phyloP scores from a whole-genome alignment of 2,888 invertebrate genomes.

The Phalangium opilio region DNA sequence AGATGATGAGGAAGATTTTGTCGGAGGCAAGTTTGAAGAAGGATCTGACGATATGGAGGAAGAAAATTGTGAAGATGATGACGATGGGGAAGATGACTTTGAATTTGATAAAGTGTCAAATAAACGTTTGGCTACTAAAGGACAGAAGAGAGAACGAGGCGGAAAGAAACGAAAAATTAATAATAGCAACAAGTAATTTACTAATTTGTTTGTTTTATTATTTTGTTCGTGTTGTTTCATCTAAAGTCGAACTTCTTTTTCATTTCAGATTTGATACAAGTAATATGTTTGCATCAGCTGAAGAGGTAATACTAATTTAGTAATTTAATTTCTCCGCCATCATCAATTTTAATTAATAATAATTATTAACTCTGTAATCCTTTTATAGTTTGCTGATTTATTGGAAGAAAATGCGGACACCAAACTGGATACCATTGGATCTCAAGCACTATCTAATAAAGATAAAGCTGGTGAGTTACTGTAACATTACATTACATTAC shows the following conservation, averaged over 20 bases:
- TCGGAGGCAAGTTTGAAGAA: slow-evolving; percentile 23
- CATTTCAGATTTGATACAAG: slow-evolving; percentile 13
- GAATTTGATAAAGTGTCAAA: slow-evolving; percentile 28
- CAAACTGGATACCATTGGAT: slow-evolving; percentile 47
- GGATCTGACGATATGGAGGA: slow-evolving; percentile 20
- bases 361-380: not conserved
- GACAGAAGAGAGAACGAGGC: not conserved
- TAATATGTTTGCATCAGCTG: slow-evolving; percentile 27
- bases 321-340: slow-evolving; percentile 7
- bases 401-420: slow-evolving; percentile 58
- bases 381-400: slow-evolving; percentile 56
- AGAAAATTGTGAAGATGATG: slow-evolving; percentile 7
- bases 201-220: not conserved
- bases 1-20: slow-evolving; percentile 19
- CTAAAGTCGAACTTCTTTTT: not conserved
- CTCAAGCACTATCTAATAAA: slow-evolving; percentile 31
- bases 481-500: too few species aligned
- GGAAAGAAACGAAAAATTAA: not conserved
- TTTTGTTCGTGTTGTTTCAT: not conserved
- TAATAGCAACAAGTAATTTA: slow-evolving; percentile 1
- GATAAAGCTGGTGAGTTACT: slow-evolving; percentile 31
- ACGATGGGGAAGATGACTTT: slow-evolving; percentile 11
- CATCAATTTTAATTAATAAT: not conserved
- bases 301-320: slow-evolving; percentile 23
- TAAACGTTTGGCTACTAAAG: not conserved